Conservation (phyloP, 1,140 invertebrate genomes). For the Muscidifurax raptorellus region DNA sequence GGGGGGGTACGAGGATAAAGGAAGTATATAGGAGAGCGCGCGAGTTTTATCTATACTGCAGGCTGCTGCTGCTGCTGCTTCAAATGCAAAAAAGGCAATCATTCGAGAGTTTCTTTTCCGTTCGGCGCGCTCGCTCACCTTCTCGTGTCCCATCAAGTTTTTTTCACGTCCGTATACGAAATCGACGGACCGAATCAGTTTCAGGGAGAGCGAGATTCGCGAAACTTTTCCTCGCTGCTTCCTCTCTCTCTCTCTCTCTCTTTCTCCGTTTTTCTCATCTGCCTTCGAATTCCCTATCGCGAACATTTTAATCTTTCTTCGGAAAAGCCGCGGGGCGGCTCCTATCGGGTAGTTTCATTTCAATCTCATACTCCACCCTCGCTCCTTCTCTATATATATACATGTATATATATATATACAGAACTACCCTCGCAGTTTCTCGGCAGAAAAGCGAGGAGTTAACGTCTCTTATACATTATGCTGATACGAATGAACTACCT, state of each 20-base stretch:
- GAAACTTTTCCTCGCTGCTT: conserved; percentile 41
- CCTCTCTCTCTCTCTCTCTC: conserved; percentile 4
- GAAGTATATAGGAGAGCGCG: neutral
- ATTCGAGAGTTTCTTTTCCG: conserved; percentile 33
- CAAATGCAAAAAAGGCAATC: conserved; percentile 52
- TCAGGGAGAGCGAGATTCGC: conserved; percentile 23
- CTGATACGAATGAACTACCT: conserved; percentile 69
- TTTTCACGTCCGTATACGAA: conserved; percentile 50
- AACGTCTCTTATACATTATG: conserved; percentile 68
- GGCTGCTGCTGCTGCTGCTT: conserved; percentile 13
- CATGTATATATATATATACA: neutral
- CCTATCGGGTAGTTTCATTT: conserved; percentile 70
- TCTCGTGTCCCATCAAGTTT: conserved; percentile 46
- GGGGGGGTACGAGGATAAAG: too few relatives aligned
- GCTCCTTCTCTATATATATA: neutral
- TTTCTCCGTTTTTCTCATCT: conserved; percentile 48
- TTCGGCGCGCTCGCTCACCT: neutral
- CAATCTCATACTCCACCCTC: conserved; percentile 61
- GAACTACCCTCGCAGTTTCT: conserved; percentile 58
- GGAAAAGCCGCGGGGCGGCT: conserved; percentile 68
- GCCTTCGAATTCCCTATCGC: conserved; percentile 56
- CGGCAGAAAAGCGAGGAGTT: conserved; percentile 62
- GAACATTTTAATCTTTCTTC: conserved; percentile 72
- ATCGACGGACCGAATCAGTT: conserved; percentile 54
- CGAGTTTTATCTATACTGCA: conserved; percentile 27